Evolutionary conservation across 64 coral and sea anemone genomes (phyloP).

Genomic region (Montipora cactus): DNA sequence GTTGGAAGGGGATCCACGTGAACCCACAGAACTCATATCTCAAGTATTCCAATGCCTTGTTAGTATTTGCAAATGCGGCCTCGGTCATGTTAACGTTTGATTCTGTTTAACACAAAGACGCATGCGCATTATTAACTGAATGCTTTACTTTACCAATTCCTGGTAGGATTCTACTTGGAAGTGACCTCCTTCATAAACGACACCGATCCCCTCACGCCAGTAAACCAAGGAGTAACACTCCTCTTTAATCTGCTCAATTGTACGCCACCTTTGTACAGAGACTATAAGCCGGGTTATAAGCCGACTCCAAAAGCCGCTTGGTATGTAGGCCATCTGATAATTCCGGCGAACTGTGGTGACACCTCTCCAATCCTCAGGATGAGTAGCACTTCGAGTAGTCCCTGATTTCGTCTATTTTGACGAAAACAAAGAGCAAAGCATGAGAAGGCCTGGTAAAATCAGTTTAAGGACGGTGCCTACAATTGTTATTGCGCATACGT

Average conservation of each 20-base stretch:
- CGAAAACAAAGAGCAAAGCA: not conserved
- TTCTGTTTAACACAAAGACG: not conserved
- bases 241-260: conserved; percentile 82
- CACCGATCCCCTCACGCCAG: conserved; percentile 97
- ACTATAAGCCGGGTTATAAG: conserved; percentile 96
- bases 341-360: conserved; percentile 48
- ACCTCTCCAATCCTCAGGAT: not conserved
- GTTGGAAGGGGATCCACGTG: too few relatives aligned
- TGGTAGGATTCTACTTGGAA: conserved; percentile 91
- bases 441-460: not conserved
- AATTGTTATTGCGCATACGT: too few relatives aligned
- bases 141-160: conserved; percentile 62
- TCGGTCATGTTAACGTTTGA: too few relatives aligned
- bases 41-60: too few relatives aligned
- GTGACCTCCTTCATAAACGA: conserved; percentile 93
- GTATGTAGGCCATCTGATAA: conserved; percentile 92
- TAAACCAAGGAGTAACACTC: conserved; percentile 90
- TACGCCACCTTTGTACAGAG: conserved; percentile 91
- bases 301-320: conserved; percentile 98
- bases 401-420: not conserved
- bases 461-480: too few relatives aligned
- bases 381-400: too few relatives aligned
- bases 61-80: too few relatives aligned
- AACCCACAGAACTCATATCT: too few relatives aligned
- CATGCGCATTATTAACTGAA: not conserved